Percentiles rank a stretch among this genome's conserved stretches.
These are phyloP conservation scores for Heliocidaris tuberculata DNA, from an alignment of 35 echinoderm and acorn worm genomes.

Conservation along the genomic window DNA sequence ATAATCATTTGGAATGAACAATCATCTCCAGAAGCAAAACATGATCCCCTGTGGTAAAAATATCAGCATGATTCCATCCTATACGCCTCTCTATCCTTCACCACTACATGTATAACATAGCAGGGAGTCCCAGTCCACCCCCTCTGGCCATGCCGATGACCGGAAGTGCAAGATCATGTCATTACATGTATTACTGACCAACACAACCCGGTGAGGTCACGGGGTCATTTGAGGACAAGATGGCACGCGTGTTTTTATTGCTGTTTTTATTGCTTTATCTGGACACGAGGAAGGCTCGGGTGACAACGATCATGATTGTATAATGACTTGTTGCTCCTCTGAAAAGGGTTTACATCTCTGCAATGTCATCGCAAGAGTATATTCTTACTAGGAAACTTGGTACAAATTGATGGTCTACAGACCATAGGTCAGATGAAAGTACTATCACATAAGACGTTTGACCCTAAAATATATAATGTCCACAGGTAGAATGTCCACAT, in stretches of 20 bases:
- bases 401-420: background rate
- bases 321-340: background rate
- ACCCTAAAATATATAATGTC: no score
- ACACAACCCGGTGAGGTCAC: background rate
- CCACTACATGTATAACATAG: background rate
- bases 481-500: no score
- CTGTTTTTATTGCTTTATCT: background rate
- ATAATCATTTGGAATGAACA: no score
- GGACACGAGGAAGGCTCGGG: background rate
- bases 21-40: background rate
- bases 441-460: no score
- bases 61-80: background rate
- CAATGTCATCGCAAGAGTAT: background rate
- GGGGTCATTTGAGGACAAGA: background rate
- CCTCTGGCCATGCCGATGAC: background rate
- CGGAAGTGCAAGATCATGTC: conserved; percentile 15
- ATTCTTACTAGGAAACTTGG: background rate
- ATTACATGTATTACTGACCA: background rate
- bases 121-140: background rate
- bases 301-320: background rate
- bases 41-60: background rate
- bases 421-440: background rate
- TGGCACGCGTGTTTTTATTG: background rate
- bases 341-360: background rate
- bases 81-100: background rate